These are phyloP conservation scores for Cyrtorhinus lividipennis DNA, from an alignment of 1,140 invertebrate species.

Conservation along the genomic window DNA sequence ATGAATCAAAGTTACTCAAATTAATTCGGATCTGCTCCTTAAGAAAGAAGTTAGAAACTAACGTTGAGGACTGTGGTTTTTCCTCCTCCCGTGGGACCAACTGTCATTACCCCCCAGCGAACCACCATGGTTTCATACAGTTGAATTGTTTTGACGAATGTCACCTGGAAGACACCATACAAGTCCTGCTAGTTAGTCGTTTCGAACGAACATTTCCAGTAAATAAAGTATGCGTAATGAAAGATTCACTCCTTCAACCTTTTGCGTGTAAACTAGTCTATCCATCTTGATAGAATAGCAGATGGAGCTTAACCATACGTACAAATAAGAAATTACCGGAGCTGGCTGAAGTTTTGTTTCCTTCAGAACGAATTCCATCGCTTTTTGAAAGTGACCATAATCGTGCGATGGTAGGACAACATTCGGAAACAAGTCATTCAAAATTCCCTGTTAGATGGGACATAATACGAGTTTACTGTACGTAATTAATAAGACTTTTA, in stretches of 20 bases:
- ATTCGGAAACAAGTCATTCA: constrained; percentile 79
- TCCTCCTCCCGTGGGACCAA: constrained; percentile 73
- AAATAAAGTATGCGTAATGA: too few relatives aligned
- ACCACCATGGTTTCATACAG: constrained; percentile 86
- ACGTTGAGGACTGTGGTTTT: constrained; percentile 57
- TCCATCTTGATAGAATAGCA: too few relatives aligned
- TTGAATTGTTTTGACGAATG: constrained; percentile 63
- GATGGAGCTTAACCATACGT: too few relatives aligned
- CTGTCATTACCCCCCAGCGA: constrained; percentile 84
- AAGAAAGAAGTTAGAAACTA: constrained; percentile 22
- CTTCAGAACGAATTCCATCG: constrained; percentile 38
- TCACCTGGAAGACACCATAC: too few relatives aligned
- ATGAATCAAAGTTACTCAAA: too few relatives aligned
- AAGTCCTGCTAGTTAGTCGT: too few relatives aligned
- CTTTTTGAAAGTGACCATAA: constrained; percentile 52
- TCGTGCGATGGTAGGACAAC: constrained; percentile 60
- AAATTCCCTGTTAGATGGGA: constrained; percentile 51
- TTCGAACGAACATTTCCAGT: too few relatives aligned
- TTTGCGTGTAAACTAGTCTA: too few relatives aligned
- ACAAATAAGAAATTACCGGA: too few relatives aligned
- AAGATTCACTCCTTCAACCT: too few relatives aligned
- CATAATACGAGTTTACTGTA: background rate
- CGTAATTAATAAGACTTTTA: background rate
- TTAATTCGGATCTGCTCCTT: too few relatives aligned
- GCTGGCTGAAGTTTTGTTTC: constrained; percentile 44